Percentiles rank a stretch among this genome's conserved stretches.
phyloP scores from a whole-genome alignment of 2,113 vertebrate genomes.

The Jaculus jaculus region DNA sequence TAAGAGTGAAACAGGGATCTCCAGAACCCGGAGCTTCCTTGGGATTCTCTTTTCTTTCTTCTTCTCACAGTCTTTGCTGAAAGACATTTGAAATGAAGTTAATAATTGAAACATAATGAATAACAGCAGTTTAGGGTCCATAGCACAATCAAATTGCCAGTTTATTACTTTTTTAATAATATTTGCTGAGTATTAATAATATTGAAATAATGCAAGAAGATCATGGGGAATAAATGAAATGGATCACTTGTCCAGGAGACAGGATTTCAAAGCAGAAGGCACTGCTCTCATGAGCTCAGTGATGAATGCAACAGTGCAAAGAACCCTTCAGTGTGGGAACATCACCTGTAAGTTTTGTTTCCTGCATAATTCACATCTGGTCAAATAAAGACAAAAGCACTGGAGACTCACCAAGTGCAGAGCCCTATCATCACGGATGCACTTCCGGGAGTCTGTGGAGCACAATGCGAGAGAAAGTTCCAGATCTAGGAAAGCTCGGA shows the following conservation, averaged over 20 bases:
- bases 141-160: slow-evolving; percentile 79
- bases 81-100: slow-evolving; percentile 79
- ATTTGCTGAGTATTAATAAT: slow-evolving; percentile 80
- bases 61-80: slow-evolving; percentile 66
- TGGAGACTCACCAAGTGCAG: accelerated
- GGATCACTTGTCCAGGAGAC: slow-evolving; percentile 73
- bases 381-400: not conserved
- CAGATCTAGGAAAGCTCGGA: not conserved
- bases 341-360: not conserved
- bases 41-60: not conserved
- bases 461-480: accelerated
- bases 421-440: not conserved
- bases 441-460: not conserved
- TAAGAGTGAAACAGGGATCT: slow-evolving; percentile 39
- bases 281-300: not conserved
- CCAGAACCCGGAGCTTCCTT: not conserved
- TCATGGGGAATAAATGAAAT: slow-evolving; percentile 78
- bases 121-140: slow-evolving; percentile 78
- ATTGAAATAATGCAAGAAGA: slow-evolving; percentile 79
- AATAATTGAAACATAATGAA: slow-evolving; percentile 80
- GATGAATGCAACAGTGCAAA: not conserved
- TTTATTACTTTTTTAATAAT: slow-evolving; percentile 84
- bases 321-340: not conserved
- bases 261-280: slow-evolving; percentile 52
- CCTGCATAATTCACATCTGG: not conserved